These are phyloP conservation scores for Megalops cyprinoides DNA, from an alignment of 2,797 vertebrate species.

Conservation along the genomic window DNA sequence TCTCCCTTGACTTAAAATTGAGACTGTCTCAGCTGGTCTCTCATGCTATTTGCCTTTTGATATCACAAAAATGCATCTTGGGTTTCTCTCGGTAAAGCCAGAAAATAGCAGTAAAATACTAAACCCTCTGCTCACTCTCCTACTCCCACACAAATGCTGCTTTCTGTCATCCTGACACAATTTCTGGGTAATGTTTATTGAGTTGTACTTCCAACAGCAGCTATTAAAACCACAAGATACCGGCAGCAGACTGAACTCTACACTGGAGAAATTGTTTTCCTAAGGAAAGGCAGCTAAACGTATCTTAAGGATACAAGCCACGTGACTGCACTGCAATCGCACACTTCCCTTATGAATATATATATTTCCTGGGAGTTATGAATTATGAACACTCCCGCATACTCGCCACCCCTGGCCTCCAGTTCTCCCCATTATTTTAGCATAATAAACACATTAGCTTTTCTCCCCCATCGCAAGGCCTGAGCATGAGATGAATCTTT, in stretches of 20 bases:
- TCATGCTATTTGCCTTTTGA: constrained; percentile 27
- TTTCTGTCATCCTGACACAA: constrained; percentile 54
- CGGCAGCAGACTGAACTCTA: constrained; percentile 31
- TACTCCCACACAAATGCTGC: constrained; percentile 37
- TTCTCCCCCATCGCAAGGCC: constrained; percentile 65
- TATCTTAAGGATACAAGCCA: constrained; percentile 61
- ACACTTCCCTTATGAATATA: constrained; percentile 70
- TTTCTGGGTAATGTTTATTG: constrained; percentile 48
- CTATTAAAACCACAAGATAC: constrained; percentile 43
- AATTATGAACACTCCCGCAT: constrained; percentile 74
- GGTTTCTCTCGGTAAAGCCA: constrained; percentile 48
- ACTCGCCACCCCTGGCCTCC: constrained; percentile 70
- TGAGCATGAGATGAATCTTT: constrained; percentile 75
- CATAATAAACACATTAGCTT: constrained; percentile 81
- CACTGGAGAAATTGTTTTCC: constrained; percentile 29
- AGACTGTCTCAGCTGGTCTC: constrained; percentile 38
- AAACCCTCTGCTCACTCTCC: constrained; percentile 9
- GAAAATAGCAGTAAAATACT: constrained; percentile 42
- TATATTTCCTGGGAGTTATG: constrained; percentile 39
- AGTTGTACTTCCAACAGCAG: constrained; percentile 47
- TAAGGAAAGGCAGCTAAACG: constrained; percentile 38
- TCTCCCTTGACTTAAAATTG: constrained; percentile 42
- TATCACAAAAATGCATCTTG: constrained; percentile 46
- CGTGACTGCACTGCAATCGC: constrained; percentile 68
- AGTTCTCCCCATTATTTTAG: constrained; percentile 77